These are phyloP conservation scores for Luperina nickerlii DNA, from an alignment of 2,888 invertebrate genomes.

Conservation along the genomic window DNA sequence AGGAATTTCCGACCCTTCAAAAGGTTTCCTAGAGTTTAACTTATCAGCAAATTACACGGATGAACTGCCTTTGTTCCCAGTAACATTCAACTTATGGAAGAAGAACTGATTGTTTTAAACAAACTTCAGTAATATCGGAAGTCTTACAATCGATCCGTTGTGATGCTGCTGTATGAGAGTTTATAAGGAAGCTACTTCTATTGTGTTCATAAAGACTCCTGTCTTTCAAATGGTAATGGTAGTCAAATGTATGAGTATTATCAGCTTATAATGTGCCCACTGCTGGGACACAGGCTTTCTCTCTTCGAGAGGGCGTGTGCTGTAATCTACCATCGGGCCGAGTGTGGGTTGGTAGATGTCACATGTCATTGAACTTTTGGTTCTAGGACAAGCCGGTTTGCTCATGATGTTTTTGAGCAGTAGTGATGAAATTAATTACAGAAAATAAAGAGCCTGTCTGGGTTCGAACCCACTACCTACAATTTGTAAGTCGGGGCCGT, in stretches of 20 bases:
- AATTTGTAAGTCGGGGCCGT: no score
- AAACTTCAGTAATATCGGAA: conserved; percentile 24
- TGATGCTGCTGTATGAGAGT: background rate
- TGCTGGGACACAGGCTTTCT: background rate
- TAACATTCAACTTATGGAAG: conserved; percentile 32
- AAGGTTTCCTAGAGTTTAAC: conserved; percentile 18
- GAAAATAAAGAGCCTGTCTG: no score
- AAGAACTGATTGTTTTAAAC: conserved; percentile 43
- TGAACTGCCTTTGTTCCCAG: conserved; percentile 31
- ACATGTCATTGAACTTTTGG: no score
- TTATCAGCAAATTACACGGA: conserved; percentile 39
- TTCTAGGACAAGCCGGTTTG: no score
- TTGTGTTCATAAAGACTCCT: background rate
- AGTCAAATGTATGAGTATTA: background rate
- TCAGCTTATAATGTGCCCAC: background rate
- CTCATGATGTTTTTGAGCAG: no score
- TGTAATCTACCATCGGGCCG: no score
- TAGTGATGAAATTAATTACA: no score
- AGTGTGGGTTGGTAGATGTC: no score
- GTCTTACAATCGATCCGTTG: conserved; percentile 1
- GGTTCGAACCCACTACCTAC: no score
- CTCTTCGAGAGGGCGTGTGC: no score
- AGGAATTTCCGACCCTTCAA: conserved; percentile 11
- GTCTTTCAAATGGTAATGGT: background rate
- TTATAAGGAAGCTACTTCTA: background rate